Base-by-base conservation (phyloP, 2,888 invertebrate genomes). In the Eubasilissa splendida region DNA sequence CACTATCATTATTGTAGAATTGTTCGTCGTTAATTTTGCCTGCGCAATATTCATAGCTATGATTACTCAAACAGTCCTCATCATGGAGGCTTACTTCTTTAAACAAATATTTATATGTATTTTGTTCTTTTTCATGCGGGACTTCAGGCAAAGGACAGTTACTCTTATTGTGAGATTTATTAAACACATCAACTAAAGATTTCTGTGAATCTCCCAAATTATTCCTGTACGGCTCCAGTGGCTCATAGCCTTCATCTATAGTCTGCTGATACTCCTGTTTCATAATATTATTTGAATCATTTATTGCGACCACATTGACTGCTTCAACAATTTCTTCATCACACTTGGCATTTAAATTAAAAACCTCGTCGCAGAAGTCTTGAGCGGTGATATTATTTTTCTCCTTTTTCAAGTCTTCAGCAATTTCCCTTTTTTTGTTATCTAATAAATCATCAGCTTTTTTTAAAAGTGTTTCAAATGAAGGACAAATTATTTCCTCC, bases 31-130 rank as follows among this genome's bases (percentile, higher is more conserved):
- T 81, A 54, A 90, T 84, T 54, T 88, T 87, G 68, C 86, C 87
- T 4, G 88, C 89, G 84, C 90, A 91, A 10, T 89, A 87, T 86
- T 92, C 92, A 84, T 92, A 92, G 83, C 90, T 91, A 81, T 92
- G 91, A 66, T 91, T 85, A 85, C 90, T 91, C 77, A 87, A 89
- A 82, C 89, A 89, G 82, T 90, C 90, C 1, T 90, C 90, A 86
- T 90, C 90, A 31, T 90, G 90, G 81, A 90, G 89, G 4, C 89
- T 90, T 82, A 90, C 87, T 87, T 90, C 88, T 86, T 91, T 90
- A 84, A 89, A 84, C 71, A 90, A 86, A 84, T 88, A 88, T 85
- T 91, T 90, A 85, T 91, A 91, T 83, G 90, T 88, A 85, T 90
- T 90, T 70, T 89, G 88, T 84, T 87, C 87, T 66, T 85, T 83